Evolutionary conservation across 2,113 vertebrate genomes (phyloP), one percentile per base, ranked within the genome.

Genomic region (Leptocoma aspasia): DNA sequence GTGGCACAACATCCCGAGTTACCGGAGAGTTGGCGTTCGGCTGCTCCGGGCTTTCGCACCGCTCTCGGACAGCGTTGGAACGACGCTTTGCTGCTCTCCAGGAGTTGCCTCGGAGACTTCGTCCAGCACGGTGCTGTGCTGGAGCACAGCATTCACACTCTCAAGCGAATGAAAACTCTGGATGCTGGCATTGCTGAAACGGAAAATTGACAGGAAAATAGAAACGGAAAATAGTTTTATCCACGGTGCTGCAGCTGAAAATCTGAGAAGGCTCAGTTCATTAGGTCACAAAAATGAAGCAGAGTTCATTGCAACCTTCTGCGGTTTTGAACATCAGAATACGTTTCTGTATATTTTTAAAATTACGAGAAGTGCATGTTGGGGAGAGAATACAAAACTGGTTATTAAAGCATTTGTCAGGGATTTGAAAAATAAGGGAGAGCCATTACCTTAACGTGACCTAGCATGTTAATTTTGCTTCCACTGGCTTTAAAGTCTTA

Each of bases 61-160:
- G 8, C 73, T 82, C 82, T 18, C 9, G 49, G 69, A 33, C 54
- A 1, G 23, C 4, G 50, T n/a, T 52, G 56, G 53, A 39, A 1
- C 63, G 39, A 28, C 33, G 16, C 53, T 82, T 85, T 24, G 45
- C 42, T 52, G 31, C 31, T 52, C 52, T 45, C 42, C 30, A 19
- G 50, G 71, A 85, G 69, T 52, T 75, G 19, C 37, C 63, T 35
- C 44, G 5, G 71, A 61, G 44, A 27, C 45, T 30, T 35, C 14
- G 19, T 31, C 10, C 77, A 27, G 27, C 15, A 0, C 21, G 4
- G 47, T 1, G 45, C 39, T 56, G 13, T 27, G 2, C n/a, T 49
- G 33, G 16, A 3, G 39, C n/a, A n/a, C n/a, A n/a, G n/a, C n/a
- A n/a, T n/a, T n/a, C n/a, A 7, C 3, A 0, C 68, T 86, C 21